Base-by-base conservation (phyloP, 2,113 vertebrate species). In the Seriola aureovittata region DNA sequence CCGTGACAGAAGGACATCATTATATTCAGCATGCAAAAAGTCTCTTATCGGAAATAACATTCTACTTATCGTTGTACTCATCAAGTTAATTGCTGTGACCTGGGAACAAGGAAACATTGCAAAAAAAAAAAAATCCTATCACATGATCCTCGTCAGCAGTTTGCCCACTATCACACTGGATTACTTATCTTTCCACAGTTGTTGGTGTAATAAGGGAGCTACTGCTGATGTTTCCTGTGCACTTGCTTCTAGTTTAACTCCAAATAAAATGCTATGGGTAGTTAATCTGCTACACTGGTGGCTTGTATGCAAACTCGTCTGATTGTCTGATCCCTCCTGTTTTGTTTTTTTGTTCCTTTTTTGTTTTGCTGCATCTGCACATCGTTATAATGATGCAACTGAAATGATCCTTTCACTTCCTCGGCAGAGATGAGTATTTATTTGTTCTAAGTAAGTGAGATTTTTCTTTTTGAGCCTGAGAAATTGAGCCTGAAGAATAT, bases 1-100 rank as follows among this genome's bases (percentile, higher is more conserved):
- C 76, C 80, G 72, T 63, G 65, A 60, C 65, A 74, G 66, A 29
- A 81, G 73, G 70, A 36, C 63, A 34, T 80, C 55, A 59, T 84
- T 69, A 57, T 32, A 50, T 71, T 70, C 52, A 66, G 55, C 32
- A 19, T 74, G 55, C 40, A 48, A 69, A 81, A 76, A 79, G 44
- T 60, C 48, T 85, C 58, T 57, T 25, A 25, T 13, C 29, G 10
- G 17, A 60, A 21, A 48, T 62, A 60, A 34, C 55, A 46, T 32
- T 59, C 29, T 25, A 16, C 25, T 58, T 58, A 54, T 55, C 54
- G 54, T 6, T 67, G 14, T 29, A 55, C 34, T 67, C 46, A 65
- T 16, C 8, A 77, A 73, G 25, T 55, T 46, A 46, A 74, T 52
- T 59, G 50, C 44, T 70, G 71, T 12, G 17, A 71, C 29, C 25